Percentiles rank a stretch among this genome's conserved stretches.
phyloP scores from a whole-genome alignment of 2,888 invertebrate species.

The Oxystoma pomonae region DNA sequence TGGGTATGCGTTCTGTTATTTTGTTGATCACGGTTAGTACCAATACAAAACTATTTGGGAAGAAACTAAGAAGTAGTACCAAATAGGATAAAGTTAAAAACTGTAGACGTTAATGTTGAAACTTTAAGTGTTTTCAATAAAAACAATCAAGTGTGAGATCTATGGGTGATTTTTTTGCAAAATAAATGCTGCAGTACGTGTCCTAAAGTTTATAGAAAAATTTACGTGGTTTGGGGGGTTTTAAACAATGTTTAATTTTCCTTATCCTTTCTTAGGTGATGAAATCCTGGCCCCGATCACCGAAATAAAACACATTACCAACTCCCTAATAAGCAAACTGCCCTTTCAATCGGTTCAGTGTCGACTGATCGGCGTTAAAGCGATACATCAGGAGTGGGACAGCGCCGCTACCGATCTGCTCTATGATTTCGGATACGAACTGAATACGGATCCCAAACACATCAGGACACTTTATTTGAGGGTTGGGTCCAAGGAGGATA shows the following conservation, averaged over 20 bases:
- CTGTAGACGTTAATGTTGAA: too few relatives aligned
- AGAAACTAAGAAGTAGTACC: too few relatives aligned
- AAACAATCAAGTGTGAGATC: too few relatives aligned
- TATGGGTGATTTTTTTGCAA: too few relatives aligned
- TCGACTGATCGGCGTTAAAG: slow-evolving; percentile 52
- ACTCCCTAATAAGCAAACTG: slow-evolving; percentile 50
- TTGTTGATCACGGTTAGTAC: slow-evolving; percentile 56
- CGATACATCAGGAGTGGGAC: slow-evolving; percentile 50
- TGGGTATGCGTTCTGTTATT: slow-evolving; percentile 48
- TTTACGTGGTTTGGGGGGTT: too few relatives aligned
- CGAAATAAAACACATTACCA: slow-evolving; percentile 50
- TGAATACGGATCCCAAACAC: slow-evolving; percentile 35
- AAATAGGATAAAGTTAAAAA: too few relatives aligned
- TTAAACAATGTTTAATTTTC: too few relatives aligned
- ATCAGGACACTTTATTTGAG: slow-evolving; percentile 44
- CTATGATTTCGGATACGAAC: slow-evolving; percentile 48
- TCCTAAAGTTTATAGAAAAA: too few relatives aligned
- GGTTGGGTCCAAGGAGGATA: slow-evolving; percentile 44
- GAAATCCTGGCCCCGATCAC: slow-evolving; percentile 45
- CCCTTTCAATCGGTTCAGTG: slow-evolving; percentile 64
- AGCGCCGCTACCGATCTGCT: slow-evolving; percentile 53
- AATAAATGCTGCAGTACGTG: too few relatives aligned
- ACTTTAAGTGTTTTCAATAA: too few relatives aligned
- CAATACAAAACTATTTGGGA: too few relatives aligned
- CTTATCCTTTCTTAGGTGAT: too few relatives aligned